phyloP scores from a whole-genome alignment of 2,888 invertebrate genomes.

The Caenorhabditis sinica region DNA sequence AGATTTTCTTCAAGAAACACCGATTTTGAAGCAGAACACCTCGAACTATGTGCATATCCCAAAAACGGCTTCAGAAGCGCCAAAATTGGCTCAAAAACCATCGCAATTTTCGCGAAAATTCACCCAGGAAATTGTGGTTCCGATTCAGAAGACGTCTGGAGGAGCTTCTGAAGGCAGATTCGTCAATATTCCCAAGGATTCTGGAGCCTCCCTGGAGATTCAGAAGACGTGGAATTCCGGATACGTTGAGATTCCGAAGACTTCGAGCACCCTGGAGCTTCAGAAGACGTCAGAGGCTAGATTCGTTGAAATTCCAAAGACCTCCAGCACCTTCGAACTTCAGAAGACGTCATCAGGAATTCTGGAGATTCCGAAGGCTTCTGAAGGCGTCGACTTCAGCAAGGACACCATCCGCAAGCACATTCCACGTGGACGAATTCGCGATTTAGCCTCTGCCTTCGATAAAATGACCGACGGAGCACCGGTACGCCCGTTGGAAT shows the following conservation, averaged over 20 bases:
- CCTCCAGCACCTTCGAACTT: neutral
- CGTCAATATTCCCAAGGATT: neutral
- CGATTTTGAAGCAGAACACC: conserved; percentile 1
- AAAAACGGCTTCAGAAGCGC: neutral
- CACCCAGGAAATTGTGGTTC: neutral
- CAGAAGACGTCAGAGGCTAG: no score
- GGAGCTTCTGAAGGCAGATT: no score
- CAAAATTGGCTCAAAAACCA: no score
- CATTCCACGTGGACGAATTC: conserved; percentile 58
- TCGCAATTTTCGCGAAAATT: no score
- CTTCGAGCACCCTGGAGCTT: neutral
- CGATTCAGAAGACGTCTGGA: neutral
- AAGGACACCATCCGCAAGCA: conserved; percentile 52
- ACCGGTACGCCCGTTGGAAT: conserved; percentile 12
- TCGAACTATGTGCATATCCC: neutral
- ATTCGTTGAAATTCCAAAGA: conserved; percentile 3
- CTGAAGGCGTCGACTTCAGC: neutral
- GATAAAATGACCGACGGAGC: conserved; percentile 9
- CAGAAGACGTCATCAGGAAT: neutral
- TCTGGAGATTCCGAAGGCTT: neutral
- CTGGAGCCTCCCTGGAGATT: no score
- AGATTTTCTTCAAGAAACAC: neutral
- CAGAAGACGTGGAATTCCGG: no score
- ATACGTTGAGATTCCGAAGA: conserved; percentile 10
- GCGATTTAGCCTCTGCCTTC: conserved; percentile 56